A percentile compares a stretch with the other conserved stretches of the same genome.
Conservation (phyloP, 2,888 invertebrate species). For the Urechis unicinctus region DNA sequence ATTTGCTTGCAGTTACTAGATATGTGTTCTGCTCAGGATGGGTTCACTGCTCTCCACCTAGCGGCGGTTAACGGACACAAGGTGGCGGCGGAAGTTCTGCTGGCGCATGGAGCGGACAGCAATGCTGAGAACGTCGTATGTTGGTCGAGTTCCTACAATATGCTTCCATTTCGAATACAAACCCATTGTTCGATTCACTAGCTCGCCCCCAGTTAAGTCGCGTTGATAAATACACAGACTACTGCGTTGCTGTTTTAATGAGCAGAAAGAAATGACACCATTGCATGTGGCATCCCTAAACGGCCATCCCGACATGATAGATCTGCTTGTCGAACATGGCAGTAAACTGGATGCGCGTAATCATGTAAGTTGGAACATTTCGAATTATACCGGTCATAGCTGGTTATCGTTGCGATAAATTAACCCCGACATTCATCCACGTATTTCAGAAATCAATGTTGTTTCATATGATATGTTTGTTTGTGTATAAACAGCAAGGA, state of each 20-base stretch:
- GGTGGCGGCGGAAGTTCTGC: constrained; percentile 60
- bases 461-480: too few relatives aligned
- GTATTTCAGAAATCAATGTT: too few relatives aligned
- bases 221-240: too few relatives aligned
- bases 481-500: too few relatives aligned
- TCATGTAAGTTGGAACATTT: constrained; percentile 42
- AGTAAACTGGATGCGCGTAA: constrained; percentile 46
- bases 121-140: constrained; percentile 78
- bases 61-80: constrained; percentile 82
- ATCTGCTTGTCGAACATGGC: constrained; percentile 71
- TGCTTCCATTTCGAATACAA: not conserved
- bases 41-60: constrained; percentile 83
- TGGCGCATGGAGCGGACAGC: constrained; percentile 94
- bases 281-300: constrained; percentile 95
- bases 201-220: not conserved
- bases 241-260: constrained; percentile 1
- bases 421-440: too few relatives aligned
- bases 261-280: constrained; percentile 79
- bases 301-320: constrained; percentile 95
- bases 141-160: not conserved
- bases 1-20: too few relatives aligned
- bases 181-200: not conserved
- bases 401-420: too few relatives aligned
- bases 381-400: too few relatives aligned
- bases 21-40: constrained; percentile 42